A percentile compares a stretch with the other conserved stretches of the same genome.
Evolutionary conservation across 2,888 invertebrate species (phyloP).

Genomic region (Notodonta ziczac): DNA sequence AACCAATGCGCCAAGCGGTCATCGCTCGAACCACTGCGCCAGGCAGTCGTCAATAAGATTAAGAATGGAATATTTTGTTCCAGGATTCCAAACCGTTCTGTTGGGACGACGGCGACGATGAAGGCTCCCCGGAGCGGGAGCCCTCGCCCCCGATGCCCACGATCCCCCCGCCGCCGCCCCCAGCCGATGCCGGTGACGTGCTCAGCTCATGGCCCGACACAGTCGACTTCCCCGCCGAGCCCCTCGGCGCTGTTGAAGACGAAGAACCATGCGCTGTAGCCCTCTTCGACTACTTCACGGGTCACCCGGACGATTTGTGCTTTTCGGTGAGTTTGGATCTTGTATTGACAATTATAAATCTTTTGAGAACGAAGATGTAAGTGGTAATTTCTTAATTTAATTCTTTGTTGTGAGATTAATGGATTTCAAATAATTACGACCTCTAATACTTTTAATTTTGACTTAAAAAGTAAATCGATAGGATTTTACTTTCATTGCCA

Average conservation of each 20-base stretch:
- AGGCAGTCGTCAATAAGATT: too few species aligned
- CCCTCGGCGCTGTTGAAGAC: slow-evolving; percentile 42
- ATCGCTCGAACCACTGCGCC: too few species aligned
- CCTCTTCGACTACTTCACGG: slow-evolving; percentile 90
- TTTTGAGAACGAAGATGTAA: too few species aligned
- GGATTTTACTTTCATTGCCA: too few species aligned
- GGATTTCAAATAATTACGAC: too few species aligned
- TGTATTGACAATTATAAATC: too few species aligned
- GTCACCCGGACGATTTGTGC: slow-evolving; percentile 90
- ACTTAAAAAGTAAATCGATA: too few species aligned
- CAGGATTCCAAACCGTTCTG: slow-evolving; percentile 66
- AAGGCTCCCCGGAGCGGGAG: slow-evolving; percentile 68
- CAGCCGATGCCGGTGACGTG: slow-evolving; percentile 72
- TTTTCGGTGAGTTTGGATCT: slow-evolving; percentile 87
- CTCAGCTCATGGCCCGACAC: slow-evolving; percentile 56
- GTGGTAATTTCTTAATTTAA: too few species aligned
- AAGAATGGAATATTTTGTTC: slow-evolving; percentile 21
- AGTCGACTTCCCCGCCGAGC: slow-evolving; percentile 32
- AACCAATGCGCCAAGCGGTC: too few species aligned
- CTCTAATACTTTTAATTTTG: too few species aligned
- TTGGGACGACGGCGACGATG: slow-evolving; percentile 68
- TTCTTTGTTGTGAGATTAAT: too few species aligned
- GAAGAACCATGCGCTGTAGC: slow-evolving; percentile 90
- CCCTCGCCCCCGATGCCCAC: slow-evolving; percentile 91
- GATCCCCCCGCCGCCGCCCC: slow-evolving; percentile 91